Evolutionary conservation across 2,113 vertebrate genomes (phyloP).

Genomic region (Platichthys stellatus): DNA sequence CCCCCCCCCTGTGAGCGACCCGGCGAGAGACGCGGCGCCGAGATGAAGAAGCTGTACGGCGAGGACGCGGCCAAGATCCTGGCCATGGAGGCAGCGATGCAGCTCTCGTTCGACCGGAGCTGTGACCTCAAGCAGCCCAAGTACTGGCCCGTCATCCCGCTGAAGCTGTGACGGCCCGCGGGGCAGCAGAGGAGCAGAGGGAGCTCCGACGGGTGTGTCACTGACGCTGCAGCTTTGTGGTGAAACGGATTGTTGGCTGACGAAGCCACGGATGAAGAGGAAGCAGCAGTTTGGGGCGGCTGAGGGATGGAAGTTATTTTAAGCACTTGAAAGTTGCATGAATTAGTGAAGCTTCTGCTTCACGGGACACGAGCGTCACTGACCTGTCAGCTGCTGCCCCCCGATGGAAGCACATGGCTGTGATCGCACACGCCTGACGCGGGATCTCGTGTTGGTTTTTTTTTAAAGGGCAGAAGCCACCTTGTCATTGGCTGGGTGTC

Average conservation of each 20-base stretch:
- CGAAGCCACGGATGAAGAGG: neutral
- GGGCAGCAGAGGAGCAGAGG: no score
- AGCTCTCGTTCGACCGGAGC: slow-evolving; percentile 91
- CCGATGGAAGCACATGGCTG: neutral
- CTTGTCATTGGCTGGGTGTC: neutral
- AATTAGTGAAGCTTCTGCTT: neutral
- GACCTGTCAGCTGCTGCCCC: neutral
- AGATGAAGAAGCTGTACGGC: slow-evolving; percentile 93
- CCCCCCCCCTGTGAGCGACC: slow-evolving; percentile 87
- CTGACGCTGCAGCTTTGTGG: neutral
- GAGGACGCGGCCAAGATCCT: slow-evolving; percentile 87
- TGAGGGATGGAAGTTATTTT: neutral
- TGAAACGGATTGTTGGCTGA: neutral
- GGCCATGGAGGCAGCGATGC: slow-evolving; percentile 95
- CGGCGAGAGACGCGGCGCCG: slow-evolving; percentile 85
- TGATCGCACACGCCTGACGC: neutral
- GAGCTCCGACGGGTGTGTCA: neutral
- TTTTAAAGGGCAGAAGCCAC: neutral
- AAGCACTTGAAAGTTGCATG: neutral
- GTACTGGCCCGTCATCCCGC: slow-evolving; percentile 96
- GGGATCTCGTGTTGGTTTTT: neutral
- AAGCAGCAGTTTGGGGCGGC: neutral
- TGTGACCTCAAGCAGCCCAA: slow-evolving; percentile 93
- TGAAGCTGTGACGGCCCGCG: slow-evolving; percentile 83
- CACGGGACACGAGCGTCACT: neutral